Evolutionary conservation across 2,113 vertebrate genomes (phyloP).

Genomic region (Dromas ardeola): DNA sequence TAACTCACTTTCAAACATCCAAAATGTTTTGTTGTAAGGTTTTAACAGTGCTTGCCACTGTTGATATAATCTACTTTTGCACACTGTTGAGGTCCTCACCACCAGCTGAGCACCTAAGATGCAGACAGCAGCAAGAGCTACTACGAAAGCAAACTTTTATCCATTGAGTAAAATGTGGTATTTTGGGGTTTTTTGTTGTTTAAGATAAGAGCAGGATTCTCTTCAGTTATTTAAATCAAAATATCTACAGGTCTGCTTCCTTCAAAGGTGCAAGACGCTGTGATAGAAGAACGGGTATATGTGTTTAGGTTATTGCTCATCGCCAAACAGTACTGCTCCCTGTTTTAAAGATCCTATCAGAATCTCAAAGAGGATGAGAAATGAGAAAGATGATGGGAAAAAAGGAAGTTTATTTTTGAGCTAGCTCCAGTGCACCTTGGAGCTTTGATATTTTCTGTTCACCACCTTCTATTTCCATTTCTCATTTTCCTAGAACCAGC

Average conservation of each 20-base stretch:
- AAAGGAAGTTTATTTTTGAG: slow-evolving; percentile 39
- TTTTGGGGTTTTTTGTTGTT: not conserved
- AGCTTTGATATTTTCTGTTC: slow-evolving; percentile 38
- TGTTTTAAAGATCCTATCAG: not conserved
- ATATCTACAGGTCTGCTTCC: not conserved
- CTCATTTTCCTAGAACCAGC: slow-evolving; percentile 54
- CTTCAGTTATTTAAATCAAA: not conserved
- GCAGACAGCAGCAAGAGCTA: not conserved
- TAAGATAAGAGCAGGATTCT: not conserved
- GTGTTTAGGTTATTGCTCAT: not conserved
- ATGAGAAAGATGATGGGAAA: not conserved
- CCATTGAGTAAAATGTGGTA: not conserved
- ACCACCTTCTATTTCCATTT: slow-evolving; percentile 20
- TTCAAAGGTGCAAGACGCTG: not conserved
- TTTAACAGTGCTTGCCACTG: not conserved
- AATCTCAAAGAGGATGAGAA: not conserved
- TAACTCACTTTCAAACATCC: not conserved
- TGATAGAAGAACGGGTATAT: not conserved
- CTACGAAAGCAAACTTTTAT: not conserved
- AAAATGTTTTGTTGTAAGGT: not conserved
- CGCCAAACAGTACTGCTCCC: not conserved
- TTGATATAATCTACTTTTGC: not conserved
- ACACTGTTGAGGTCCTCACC: not conserved
- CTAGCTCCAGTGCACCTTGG: slow-evolving; percentile 3
- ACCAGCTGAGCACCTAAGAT: not conserved